These are phyloP conservation scores for Benthosema pterotum DNA, from an alignment of 2,797 vertebrate genomes.

Conservation along the genomic window DNA sequence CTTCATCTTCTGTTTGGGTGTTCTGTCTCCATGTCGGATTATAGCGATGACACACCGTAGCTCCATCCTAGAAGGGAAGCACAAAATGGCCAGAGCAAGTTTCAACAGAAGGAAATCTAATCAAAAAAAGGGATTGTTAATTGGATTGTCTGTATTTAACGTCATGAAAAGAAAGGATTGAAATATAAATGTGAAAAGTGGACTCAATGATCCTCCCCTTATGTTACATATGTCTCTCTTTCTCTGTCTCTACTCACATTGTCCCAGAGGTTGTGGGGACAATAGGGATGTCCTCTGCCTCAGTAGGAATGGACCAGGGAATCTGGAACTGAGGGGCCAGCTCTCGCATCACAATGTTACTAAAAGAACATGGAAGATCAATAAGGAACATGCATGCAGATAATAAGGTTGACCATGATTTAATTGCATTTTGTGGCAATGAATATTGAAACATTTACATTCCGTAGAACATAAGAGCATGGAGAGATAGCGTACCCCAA, in stretches of 20 bases:
- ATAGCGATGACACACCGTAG: slow-evolving; percentile 96
- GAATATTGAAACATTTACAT: no score
- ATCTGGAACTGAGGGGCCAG: slow-evolving; percentile 98
- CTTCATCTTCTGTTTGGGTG: slow-evolving; percentile 99
- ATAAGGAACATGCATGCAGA: no score
- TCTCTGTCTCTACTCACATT: slow-evolving; percentile 83
- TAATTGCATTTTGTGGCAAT: no score
- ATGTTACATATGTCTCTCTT: not conserved
- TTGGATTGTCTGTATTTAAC: not conserved
- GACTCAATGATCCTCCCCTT: no score
- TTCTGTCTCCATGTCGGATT: slow-evolving; percentile 95
- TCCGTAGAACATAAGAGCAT: not conserved
- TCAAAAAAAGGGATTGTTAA: not conserved
- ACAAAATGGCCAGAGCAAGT: not conserved
- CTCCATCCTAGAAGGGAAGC: slow-evolving; percentile 88
- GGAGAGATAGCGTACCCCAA: slow-evolving; percentile 83
- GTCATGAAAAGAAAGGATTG: not conserved
- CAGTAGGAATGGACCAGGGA: slow-evolving; percentile 97
- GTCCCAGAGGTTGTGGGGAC: slow-evolving; percentile 98
- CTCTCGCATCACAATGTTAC: slow-evolving; percentile 98
- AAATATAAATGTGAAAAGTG: not conserved
- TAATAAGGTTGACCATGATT: no score
- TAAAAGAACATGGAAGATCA: slow-evolving; percentile 47
- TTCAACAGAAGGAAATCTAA: not conserved
- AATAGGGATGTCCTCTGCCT: slow-evolving; percentile 98